Base-by-base conservation (phyloP, 2,888 invertebrate genomes). In the Xylota sylvarum region DNA sequence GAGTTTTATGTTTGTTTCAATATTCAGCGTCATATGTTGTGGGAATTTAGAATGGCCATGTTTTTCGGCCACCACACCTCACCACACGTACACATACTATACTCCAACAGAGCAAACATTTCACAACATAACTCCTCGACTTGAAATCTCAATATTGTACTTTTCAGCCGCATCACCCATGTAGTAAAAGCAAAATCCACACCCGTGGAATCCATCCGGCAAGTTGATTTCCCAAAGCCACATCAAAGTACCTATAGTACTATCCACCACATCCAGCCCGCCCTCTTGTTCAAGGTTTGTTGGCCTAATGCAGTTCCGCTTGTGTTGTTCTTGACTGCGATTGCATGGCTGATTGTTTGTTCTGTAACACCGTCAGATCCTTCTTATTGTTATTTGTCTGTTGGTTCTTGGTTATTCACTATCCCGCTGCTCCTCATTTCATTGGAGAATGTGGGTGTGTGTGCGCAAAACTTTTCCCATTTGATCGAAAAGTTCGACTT, bases 401-500 rank as follows among this genome's bases (percentile, higher is more conserved):
- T 55, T 70, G 62, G 56, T 62, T 35, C 52, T 60, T 67, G 74
- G 79, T 73, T 78, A 52, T 77, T 52, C 46, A 67, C 60, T 60
- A 52, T 35, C 52, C 12, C 23, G 17, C 9, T 60, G n/a, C 5
- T 50, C 35, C 35, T 4, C 17, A 32, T 80, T 73, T 58, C 32
- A 70, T 65, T 74, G 69, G 43, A 56, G 64, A 64, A 12, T 67
- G 43, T 72, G 77, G 23, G 23, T 64, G 65, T 72, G 77, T 37
- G 10, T 56, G 65, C 48, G 35, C 32, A 73, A 84, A 85, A 85
- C 85, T 85, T 85, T 85, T 85, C 80, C 80, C 85, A 85, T 85
- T 85, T 85, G 70, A 85, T 85, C 76, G 72, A 80, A 85, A 85
- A 85, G 76, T 85, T 85, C 76, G 85, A 76, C 76, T 76, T 60